These are phyloP conservation scores for Eulimnadia texana DNA, from an alignment of 1,140 invertebrate genomes.

Conservation along the genomic window DNA sequence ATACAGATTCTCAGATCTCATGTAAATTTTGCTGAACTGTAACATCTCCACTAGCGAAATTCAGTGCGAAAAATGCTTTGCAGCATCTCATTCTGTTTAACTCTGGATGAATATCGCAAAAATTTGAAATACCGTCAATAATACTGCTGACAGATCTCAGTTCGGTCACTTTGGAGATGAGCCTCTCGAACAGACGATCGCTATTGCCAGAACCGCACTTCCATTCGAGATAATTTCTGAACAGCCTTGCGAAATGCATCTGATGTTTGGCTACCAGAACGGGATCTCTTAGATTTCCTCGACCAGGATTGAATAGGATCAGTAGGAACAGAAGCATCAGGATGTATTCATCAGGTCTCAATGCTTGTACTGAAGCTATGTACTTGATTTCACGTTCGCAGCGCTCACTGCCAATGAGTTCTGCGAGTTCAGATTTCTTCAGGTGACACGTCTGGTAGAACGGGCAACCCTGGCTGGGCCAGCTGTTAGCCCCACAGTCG, in stretches of 20 bases:
- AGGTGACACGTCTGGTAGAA: neutral
- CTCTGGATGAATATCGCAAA: neutral
- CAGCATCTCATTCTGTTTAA: neutral
- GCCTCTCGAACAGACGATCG: neutral
- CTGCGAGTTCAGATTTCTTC: neutral
- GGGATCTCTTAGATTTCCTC: neutral
- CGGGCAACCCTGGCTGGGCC: neutral
- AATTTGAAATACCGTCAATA: neutral
- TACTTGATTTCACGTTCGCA: neutral
- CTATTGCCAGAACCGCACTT: neutral
- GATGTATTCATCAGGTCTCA: neutral
- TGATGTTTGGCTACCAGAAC: neutral
- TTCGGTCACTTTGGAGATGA: neutral
- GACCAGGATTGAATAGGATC: neutral
- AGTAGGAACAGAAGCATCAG: neutral
- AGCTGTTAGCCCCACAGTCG: neutral
- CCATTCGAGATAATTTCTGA: neutral
- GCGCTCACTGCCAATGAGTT: neutral
- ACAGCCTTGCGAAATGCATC: neutral
- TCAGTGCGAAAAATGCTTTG: neutral
- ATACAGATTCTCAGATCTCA: too few relatives aligned
- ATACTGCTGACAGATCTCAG: neutral
- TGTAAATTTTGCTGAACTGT: too few relatives aligned
- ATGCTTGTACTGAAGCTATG: neutral
- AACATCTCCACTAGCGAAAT: neutral